Conservation (phyloP, 2,113 vertebrate genomes). For the Scalopus aquaticus region DNA sequence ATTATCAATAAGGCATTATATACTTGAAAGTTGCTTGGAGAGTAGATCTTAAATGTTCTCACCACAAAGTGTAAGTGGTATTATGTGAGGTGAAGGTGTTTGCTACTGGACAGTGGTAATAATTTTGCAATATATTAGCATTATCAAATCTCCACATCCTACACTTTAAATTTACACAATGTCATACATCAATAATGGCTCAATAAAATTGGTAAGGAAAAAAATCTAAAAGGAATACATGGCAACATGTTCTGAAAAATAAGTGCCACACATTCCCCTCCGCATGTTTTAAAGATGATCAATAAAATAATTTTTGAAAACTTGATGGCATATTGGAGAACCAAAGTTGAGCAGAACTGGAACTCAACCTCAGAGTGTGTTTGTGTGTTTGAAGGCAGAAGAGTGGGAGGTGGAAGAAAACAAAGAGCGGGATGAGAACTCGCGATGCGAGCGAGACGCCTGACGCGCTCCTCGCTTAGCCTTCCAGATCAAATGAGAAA, state of each 20-base stretch:
- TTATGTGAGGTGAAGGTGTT: not conserved
- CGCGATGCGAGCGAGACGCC: not conserved
- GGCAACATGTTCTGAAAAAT: not conserved
- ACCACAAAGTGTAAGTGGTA: not conserved
- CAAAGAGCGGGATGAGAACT: not conserved
- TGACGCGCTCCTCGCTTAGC: constrained; percentile 56
- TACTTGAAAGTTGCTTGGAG: not conserved
- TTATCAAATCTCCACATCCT: not conserved
- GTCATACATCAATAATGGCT: not conserved
- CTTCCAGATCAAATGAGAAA: constrained; percentile 78
- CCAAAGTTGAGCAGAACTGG: not conserved
- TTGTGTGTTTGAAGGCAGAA: not conserved
- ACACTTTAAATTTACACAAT: not conserved
- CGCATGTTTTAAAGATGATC: constrained; percentile 1
- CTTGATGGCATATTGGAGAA: not conserved
- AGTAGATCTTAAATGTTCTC: constrained; percentile 8
- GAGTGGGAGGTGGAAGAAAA: not conserved
- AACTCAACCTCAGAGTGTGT: not conserved
- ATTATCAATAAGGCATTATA: not conserved
- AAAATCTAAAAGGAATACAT: not conserved
- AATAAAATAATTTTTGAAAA: not conserved
- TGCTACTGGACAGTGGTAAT: not conserved
- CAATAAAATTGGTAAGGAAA: not conserved
- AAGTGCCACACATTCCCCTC: too few relatives aligned
- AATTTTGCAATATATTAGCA: not conserved